phyloP scores from a whole-genome alignment of 2,797 vertebrate species.

The Sebastes elongatus region DNA sequence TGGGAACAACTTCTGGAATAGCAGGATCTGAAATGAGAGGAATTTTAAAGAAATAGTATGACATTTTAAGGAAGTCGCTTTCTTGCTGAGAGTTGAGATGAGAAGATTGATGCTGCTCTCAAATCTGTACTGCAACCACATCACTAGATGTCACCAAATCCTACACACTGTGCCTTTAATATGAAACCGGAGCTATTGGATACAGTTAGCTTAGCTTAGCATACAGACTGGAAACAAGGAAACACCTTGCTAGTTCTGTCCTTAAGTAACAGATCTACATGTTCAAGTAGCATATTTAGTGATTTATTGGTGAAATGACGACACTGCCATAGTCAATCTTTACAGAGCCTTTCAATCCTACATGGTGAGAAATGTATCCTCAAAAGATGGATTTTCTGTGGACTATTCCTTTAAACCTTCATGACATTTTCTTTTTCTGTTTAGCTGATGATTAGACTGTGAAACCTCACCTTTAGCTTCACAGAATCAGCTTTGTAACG shows the following conservation, averaged over 20 bases:
- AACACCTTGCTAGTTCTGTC: background rate
- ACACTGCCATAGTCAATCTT: background rate
- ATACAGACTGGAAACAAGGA: background rate
- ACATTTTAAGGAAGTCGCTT: too few species aligned
- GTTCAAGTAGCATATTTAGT: background rate
- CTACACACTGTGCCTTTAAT: too few species aligned
- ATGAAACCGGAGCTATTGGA: background rate
- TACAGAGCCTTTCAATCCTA: background rate
- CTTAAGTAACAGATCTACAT: background rate
- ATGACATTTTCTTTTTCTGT: background rate
- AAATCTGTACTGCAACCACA: too few species aligned
- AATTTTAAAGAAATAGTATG: background rate
- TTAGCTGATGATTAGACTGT: background rate
- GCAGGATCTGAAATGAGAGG: background rate
- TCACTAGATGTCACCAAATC: too few species aligned
- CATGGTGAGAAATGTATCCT: background rate
- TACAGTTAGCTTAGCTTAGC: background rate
- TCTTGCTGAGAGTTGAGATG: too few species aligned
- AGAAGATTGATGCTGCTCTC: too few species aligned
- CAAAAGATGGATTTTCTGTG: conserved; percentile 24
- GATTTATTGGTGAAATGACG: background rate
- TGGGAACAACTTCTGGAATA: background rate
- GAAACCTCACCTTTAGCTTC: background rate
- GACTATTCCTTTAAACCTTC: conserved; percentile 23
- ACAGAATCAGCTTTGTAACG: background rate